Evolutionary conservation across 1,140 invertebrate genomes (phyloP).

Genomic region (Saxidomus purpurata): DNA sequence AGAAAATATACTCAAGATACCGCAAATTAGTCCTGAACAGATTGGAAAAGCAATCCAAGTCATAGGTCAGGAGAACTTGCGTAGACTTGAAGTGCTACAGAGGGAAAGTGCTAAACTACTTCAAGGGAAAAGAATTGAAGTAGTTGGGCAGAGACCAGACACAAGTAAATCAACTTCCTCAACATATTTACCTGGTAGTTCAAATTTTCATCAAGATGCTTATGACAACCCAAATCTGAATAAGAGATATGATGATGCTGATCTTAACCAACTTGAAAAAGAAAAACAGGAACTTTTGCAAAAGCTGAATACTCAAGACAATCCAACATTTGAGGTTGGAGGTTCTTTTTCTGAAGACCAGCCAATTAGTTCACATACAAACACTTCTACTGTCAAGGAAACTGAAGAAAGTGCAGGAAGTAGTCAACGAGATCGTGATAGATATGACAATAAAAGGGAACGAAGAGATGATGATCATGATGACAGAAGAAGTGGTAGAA

Average conservation of each 20-base stretch:
- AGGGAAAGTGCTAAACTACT: constrained; percentile 32
- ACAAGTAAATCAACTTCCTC: constrained; percentile 8
- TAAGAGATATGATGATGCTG: constrained; percentile 42
- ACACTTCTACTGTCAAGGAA: constrained; percentile 63
- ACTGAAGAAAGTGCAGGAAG: background rate
- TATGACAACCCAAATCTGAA: background rate
- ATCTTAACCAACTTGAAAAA: constrained; percentile 48
- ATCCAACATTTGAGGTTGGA: background rate
- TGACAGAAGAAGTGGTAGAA: constrained; percentile 59
- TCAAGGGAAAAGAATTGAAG: constrained; percentile 60
- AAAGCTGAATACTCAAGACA: constrained; percentile 31
- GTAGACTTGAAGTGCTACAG: constrained; percentile 53
- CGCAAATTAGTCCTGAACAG: constrained; percentile 56
- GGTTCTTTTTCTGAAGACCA: background rate
- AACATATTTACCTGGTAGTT: background rate
- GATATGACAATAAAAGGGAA: constrained; percentile 13
- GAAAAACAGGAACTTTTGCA: constrained; percentile 53
- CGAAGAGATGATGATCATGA: constrained; percentile 41
- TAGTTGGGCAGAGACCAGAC: constrained; percentile 20
- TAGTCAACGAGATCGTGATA: constrained; percentile 17
- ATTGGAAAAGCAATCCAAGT: constrained; percentile 67
- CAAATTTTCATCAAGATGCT: background rate
- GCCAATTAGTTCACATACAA: constrained; percentile 1
- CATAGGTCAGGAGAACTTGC: constrained; percentile 63
- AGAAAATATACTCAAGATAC: constrained; percentile 16